Conservation (phyloP, 1,140 invertebrate species). For the Sipha flava region DNA sequence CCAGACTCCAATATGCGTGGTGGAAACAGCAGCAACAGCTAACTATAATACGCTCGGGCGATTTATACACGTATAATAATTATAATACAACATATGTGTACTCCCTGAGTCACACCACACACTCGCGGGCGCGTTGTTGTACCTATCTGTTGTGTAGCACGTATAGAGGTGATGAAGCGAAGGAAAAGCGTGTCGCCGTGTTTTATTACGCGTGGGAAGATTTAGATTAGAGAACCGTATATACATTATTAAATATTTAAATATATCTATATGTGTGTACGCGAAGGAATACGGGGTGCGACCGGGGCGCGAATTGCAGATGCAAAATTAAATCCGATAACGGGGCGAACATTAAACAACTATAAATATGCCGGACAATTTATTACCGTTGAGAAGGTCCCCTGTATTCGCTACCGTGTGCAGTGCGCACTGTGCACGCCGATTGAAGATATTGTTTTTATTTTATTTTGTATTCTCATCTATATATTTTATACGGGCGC, state of each 20-base stretch:
- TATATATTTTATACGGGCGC: not conserved
- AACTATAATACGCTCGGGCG: not conserved
- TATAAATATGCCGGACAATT: constrained; percentile 22
- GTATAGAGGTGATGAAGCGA: too few species aligned
- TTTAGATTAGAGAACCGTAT: constrained; percentile 15
- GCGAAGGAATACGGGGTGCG: constrained; percentile 21
- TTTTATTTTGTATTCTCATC: constrained; percentile 7
- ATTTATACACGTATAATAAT: not conserved
- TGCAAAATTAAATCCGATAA: constrained; percentile 25
- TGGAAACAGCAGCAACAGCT: not conserved
- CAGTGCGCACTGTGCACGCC: too few species aligned
- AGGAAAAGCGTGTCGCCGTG: constrained; percentile 5
- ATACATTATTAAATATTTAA: not conserved
- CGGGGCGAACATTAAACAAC: constrained; percentile 20
- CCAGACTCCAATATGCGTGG: not conserved
- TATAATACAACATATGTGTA: not conserved
- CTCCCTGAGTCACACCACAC: too few species aligned
- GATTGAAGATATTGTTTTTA: constrained; percentile 26
- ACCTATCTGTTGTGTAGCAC: not conserved
- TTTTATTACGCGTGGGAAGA: constrained; percentile 31
- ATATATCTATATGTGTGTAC: not conserved
- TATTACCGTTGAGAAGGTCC: constrained; percentile 9
- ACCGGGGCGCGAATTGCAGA: constrained; percentile 24
- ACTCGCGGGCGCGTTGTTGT: not conserved
- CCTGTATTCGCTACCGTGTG: constrained; percentile 13